Base-by-base conservation (phyloP, 2,888 invertebrate species). In the Papilio protenor region DNA sequence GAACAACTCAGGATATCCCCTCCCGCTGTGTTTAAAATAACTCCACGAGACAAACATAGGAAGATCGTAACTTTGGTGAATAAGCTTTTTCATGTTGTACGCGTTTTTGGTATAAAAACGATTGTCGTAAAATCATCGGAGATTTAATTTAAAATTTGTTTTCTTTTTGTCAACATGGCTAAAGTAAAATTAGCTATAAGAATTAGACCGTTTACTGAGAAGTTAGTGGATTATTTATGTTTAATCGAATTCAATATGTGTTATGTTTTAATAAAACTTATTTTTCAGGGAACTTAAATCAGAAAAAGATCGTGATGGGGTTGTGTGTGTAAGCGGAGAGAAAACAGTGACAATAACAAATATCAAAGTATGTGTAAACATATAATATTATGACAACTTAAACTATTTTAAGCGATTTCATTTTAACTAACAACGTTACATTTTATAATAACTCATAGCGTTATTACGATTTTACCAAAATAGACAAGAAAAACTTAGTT, bases 171-270 rank as follows among this genome's bases (percentile, higher is more conserved):
- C 47, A 82, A 81, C 77, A 96, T 96, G 96, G 95, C 96, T 59
- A 95, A 95, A 82, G 95, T 96, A 75, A 96, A 96, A 87, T 95
- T 96, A 84, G 96, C 96, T 23, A 95, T 96, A 75, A 91, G 96
- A 83, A 95, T 96, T 47, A 92, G 96, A 81, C 96, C 96, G 18
- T 94, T 96, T 85, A 96, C 96, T 33, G 94, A 95, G 81, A 95
- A 96, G 96, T 96, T 90, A 91, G 94, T 86, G 79, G 16, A 27
- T n/a, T 69, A 73, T 23, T n/a, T 74, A 23, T n/a, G n/a, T 49
- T 16, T 23, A 23, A 0, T 74, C 14, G 16, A n/a, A 21, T 47
- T 45, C 47, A 49, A 73, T 45, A 23, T 57, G 2, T 79, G 47
- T 77, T n/a, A 79, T 72, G 59, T 82, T 16, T 18, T 66, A 75